Conservation (phyloP, 35 echinoderm and acorn worm species). For the Ophiothrix spiculata region DNA sequence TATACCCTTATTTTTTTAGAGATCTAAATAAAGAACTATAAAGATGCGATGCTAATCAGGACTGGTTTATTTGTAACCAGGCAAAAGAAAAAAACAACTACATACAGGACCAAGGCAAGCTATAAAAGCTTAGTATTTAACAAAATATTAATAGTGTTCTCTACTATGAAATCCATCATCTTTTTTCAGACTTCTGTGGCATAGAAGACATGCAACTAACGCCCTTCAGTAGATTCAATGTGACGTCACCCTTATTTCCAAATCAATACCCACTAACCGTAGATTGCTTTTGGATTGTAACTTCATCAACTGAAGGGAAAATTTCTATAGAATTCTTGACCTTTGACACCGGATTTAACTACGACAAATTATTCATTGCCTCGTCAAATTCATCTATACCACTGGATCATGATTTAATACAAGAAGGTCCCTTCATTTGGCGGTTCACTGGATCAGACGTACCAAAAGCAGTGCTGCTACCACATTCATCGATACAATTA, state of each 20-base stretch:
- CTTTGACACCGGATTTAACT: not conserved
- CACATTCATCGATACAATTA: not conserved
- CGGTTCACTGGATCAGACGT: not conserved
- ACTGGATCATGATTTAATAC: not conserved
- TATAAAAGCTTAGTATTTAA: too few relatives aligned
- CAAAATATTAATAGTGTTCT: too few relatives aligned
- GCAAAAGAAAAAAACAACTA: not conserved
- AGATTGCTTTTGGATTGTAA: not conserved
- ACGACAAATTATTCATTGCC: not conserved
- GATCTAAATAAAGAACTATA: too few relatives aligned
- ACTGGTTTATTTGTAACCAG: not conserved
- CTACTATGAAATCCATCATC: not conserved
- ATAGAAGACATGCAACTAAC: not conserved
- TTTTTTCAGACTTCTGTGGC: not conserved
- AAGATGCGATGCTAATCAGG: not conserved
- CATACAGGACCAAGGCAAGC: too few relatives aligned
- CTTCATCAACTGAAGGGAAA: not conserved
- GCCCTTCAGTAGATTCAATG: not conserved
- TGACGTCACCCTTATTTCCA: not conserved
- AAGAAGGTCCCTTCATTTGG: not conserved
- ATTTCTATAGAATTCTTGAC: not conserved
- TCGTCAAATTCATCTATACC: not conserved
- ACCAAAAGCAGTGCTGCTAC: not conserved
- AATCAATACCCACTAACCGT: not conserved
- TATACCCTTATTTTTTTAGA: too few relatives aligned